Conservation (phyloP, 2,113 vertebrate species). For the Planiliza haematocheilus region DNA sequence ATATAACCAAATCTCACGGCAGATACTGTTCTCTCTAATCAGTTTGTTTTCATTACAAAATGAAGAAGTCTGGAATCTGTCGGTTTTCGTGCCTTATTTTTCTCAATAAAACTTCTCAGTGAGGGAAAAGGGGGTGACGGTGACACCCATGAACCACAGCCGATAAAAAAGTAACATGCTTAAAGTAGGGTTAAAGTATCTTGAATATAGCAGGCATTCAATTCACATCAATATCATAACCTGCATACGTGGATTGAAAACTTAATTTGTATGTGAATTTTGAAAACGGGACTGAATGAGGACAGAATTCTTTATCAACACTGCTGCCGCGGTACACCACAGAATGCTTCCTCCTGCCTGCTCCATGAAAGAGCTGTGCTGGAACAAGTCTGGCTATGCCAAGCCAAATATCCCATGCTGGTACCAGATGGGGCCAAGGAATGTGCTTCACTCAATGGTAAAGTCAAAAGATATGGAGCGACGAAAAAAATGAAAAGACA, state of each 20-base stretch:
- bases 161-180: not conserved
- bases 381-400: slow-evolving; percentile 75
- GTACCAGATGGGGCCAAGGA: slow-evolving; percentile 84
- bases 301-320: slow-evolving; percentile 72
- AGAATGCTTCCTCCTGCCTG: slow-evolving; percentile 71
- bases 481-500: slow-evolving; percentile 32
- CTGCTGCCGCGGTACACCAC: slow-evolving; percentile 62
- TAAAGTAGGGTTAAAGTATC: not conserved
- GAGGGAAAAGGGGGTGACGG: not conserved
- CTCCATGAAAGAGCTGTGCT: slow-evolving; percentile 75
- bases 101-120: not conserved
- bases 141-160: not conserved
- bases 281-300: slow-evolving; percentile 44
- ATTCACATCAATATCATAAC: slow-evolving; percentile 1
- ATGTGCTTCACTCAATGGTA: slow-evolving; percentile 74
- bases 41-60: too few species aligned
- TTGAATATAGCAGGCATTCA: not conserved
- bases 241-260: not conserved
- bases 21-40: slow-evolving; percentile 10
- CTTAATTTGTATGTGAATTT: slow-evolving; percentile 30
- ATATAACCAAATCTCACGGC: not conserved
- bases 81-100: not conserved
- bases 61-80: too few species aligned
- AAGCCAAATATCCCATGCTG: slow-evolving; percentile 81
- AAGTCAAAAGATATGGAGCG: slow-evolving; percentile 54